Evolutionary conservation across 2,888 invertebrate species (phyloP).

Genomic region (Pristionchus exspectatus): DNA sequence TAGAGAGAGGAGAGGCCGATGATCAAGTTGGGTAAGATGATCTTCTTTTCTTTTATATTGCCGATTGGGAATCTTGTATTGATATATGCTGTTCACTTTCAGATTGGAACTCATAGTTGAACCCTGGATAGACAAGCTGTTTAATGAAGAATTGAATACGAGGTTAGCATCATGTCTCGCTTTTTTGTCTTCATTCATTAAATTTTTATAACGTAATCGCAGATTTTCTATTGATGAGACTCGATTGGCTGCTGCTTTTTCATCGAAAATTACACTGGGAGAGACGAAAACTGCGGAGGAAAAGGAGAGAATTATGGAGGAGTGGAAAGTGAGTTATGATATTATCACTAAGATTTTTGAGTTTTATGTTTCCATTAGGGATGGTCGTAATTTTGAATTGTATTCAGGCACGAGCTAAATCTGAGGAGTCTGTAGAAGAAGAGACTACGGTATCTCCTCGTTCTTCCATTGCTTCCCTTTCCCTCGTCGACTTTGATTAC

Average conservation of each 20-base stretch:
- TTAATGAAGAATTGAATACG: conserved; percentile 56
- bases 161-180: conserved; percentile 7
- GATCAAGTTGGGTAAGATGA: conserved; percentile 82
- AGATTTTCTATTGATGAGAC: conserved; percentile 13
- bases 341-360: neutral
- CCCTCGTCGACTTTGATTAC: conserved; percentile 38
- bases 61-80: neutral
- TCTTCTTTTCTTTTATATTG: neutral
- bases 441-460: conserved; percentile 24
- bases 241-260: neutral
- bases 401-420: conserved; percentile 7
- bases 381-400: too few relatives aligned
- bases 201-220: neutral
- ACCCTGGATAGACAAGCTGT: conserved; percentile 82
- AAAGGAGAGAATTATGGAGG: conserved; percentile 52
- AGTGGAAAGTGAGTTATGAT: conserved; percentile 42
- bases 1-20: conserved; percentile 82
- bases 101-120: conserved; percentile 82
- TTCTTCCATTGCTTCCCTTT: neutral
- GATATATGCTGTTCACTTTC: conserved; percentile 26
- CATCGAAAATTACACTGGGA: conserved; percentile 39
- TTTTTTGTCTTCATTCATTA: neutral
- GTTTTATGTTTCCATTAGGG: neutral
- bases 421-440: conserved; percentile 17
- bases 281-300: conserved; percentile 25